These are phyloP conservation scores for Pogonocichla stellata DNA, from an alignment of 2,113 vertebrate genomes.

Conservation along the genomic window DNA sequence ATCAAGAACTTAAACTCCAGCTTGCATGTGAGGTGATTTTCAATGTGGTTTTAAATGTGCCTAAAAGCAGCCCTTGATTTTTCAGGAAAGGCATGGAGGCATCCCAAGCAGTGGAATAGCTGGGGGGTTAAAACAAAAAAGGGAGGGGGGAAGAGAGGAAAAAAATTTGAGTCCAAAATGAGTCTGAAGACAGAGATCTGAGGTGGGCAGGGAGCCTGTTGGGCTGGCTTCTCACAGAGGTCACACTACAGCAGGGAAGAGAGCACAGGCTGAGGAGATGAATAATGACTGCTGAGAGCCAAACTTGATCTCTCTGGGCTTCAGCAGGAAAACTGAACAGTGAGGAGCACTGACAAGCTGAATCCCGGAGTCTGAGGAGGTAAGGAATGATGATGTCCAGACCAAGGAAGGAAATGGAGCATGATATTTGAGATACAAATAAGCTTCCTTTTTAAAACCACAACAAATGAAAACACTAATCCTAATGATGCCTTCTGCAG, in stretches of 20 bases:
- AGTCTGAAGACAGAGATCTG: background rate
- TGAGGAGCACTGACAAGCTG: background rate
- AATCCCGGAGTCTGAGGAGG: background rate
- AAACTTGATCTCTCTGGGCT: background rate
- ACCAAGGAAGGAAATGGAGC: background rate
- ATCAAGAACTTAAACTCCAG: background rate
- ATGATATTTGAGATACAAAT: background rate
- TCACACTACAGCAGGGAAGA: background rate
- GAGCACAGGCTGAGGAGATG: background rate
- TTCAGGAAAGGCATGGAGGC: background rate
- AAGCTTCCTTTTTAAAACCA: background rate
- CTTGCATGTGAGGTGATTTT: background rate
- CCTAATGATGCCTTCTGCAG: background rate
- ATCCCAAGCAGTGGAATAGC: background rate
- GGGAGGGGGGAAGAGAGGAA: rapidly evolving
- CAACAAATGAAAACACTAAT: background rate
- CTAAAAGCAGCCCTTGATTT: background rate
- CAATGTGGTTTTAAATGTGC: background rate
- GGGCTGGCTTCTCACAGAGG: background rate
- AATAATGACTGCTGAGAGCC: background rate
- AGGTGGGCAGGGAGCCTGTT: background rate
- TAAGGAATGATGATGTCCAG: background rate
- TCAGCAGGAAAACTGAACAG: background rate
- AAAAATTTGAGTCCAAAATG: background rate
- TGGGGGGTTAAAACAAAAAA: rapidly evolving